Evolutionary conservation across 2,113 vertebrate species (phyloP).

Genomic region (Danionella cerebrum): DNA sequence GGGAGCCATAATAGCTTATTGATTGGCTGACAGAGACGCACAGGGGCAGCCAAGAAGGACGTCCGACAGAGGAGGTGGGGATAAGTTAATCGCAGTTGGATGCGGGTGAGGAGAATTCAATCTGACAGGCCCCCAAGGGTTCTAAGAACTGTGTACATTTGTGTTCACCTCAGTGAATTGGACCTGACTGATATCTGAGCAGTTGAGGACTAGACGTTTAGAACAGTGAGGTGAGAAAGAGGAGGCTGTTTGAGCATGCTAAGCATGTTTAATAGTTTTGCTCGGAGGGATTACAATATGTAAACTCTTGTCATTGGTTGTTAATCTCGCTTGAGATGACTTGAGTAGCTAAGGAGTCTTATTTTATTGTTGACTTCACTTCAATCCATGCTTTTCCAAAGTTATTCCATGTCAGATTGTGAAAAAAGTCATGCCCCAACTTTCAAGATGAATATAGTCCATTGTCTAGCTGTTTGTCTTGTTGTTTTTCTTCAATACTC

Average conservation of each 20-base stretch:
- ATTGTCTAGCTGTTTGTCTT: no score
- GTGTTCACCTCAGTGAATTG: constrained; percentile 4
- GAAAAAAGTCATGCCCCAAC: no score
- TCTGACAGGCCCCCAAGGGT: constrained; percentile 52
- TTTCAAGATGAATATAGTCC: no score
- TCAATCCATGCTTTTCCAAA: no score
- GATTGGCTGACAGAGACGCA: constrained; percentile 64
- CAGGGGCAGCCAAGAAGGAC: constrained; percentile 47
- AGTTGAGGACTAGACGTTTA: background rate
- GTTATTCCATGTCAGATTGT: no score
- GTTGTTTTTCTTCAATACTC: no score
- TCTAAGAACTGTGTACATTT: constrained; percentile 51
- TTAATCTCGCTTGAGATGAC: background rate
- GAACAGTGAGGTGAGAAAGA: background rate
- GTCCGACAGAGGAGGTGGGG: constrained; percentile 41
- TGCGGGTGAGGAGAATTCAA: constrained; percentile 52
- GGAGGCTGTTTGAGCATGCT: background rate
- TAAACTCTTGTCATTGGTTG: background rate
- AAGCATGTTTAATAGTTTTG: background rate
- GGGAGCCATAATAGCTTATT: constrained; percentile 71
- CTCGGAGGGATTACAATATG: background rate
- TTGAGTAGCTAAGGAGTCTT: background rate
- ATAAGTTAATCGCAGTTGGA: constrained; percentile 65
- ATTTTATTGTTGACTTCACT: background rate
- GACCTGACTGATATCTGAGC: constrained; percentile 1